Conservation (phyloP, 2,113 vertebrate genomes). For the Sterrhoptilus dennistouni region DNA sequence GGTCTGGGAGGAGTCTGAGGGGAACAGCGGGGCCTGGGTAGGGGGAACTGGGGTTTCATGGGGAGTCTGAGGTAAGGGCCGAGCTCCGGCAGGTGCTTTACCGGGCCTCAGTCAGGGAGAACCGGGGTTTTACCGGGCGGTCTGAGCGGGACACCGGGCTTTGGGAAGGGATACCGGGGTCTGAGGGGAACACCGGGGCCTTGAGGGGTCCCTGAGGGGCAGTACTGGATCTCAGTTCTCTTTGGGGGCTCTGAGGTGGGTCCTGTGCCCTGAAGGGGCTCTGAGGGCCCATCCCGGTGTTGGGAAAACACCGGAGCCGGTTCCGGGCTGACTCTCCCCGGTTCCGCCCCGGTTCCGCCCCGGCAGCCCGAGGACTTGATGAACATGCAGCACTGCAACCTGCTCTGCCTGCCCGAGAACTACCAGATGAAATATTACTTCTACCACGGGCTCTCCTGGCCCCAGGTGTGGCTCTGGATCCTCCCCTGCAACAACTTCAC, state of each 20-base stretch:
- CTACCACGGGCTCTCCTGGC: neutral
- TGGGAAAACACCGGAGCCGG: too few species aligned
- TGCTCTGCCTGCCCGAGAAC: neutral
- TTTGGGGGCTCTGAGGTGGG: neutral
- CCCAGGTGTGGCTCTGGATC: neutral
- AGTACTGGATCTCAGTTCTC: neutral
- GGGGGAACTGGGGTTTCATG: too few species aligned
- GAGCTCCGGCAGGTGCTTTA: neutral
- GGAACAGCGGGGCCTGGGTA: too few species aligned
- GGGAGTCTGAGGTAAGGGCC: neutral
- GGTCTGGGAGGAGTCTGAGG: neutral
- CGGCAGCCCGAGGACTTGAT: neutral
- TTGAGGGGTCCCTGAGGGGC: neutral
- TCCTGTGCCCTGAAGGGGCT: too few species aligned
- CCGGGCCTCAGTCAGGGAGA: too few species aligned
- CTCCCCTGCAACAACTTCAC: neutral
- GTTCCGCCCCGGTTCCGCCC: too few species aligned
- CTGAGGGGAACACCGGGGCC: neutral
- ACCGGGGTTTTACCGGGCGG: neutral
- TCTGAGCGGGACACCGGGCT: neutral
- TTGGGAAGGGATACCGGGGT: too few species aligned
- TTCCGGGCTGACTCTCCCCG: neutral
- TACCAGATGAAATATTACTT: neutral
- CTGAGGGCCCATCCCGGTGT: neutral
- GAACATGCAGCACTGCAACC: slow-evolving; percentile 15